Conservation (phyloP, 2,113 vertebrate species). For the Oncorhynchus tshawytscha region DNA sequence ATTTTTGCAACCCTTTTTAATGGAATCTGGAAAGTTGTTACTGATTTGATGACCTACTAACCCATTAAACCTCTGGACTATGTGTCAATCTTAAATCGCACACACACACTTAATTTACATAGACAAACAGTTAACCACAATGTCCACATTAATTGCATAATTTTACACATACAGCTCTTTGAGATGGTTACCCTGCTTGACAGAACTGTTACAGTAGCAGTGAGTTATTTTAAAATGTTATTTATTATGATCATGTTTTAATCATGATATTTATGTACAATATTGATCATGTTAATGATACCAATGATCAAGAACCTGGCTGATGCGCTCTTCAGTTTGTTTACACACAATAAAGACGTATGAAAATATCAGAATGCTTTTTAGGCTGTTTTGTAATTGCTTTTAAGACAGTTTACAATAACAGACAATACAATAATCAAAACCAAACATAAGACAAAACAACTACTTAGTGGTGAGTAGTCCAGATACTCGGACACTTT, state of each 20-base stretch:
- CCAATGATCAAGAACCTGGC: conserved; percentile 59
- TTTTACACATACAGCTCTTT: conserved; percentile 15
- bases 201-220: conserved; percentile 32
- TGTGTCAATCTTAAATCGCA: conserved; percentile 32
- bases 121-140: background rate
- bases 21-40: conserved; percentile 40
- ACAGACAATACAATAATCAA: no score
- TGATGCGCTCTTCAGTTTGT: conserved; percentile 70
- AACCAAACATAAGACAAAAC: no score
- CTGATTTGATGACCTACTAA: conserved; percentile 59
- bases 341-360: conserved; percentile 74
- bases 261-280: conserved; percentile 49
- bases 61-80: conserved; percentile 52
- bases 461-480: no score
- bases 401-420: background rate
- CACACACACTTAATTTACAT: background rate
- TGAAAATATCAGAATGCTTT: conserved; percentile 2
- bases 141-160: background rate
- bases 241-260: conserved; percentile 64
- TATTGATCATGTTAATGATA: conserved; percentile 54
- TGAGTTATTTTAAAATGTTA: conserved; percentile 35
- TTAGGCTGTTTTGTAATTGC: background rate
- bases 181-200: conserved; percentile 25
- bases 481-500: no score
- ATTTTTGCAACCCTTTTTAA: conserved; percentile 47